These are phyloP conservation scores for Hemaris fuciformis DNA, from an alignment of 2,888 invertebrate genomes.

Conservation along the genomic window DNA sequence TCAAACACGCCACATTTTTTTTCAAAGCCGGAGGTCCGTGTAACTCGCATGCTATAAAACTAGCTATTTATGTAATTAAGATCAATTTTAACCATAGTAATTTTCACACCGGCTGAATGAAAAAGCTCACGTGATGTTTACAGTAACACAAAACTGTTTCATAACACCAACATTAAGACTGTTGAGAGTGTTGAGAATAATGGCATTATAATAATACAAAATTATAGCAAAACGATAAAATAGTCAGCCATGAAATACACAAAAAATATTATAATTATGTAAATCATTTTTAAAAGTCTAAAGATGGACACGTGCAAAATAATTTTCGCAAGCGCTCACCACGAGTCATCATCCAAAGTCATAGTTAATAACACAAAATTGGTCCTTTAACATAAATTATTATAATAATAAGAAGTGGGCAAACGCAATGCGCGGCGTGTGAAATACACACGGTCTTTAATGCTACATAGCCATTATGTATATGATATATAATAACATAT, in stretches of 20 bases:
- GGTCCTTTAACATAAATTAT: slow-evolving; percentile 70
- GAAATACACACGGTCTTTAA: background rate
- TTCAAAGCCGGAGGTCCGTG: background rate
- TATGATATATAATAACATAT: background rate
- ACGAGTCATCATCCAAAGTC: slow-evolving; percentile 52
- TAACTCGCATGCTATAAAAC: background rate
- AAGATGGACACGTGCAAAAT: slow-evolving; percentile 24
- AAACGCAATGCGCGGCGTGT: background rate
- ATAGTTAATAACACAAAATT: slow-evolving; percentile 67
- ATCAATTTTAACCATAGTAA: slow-evolving; percentile 1
- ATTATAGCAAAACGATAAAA: slow-evolving; percentile 11
- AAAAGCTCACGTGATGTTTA: background rate
- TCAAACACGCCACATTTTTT: background rate
- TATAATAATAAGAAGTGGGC: slow-evolving; percentile 31
- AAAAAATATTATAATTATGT: slow-evolving; percentile 13
- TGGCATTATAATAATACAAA: slow-evolving; percentile 10
- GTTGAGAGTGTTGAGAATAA: background rate
- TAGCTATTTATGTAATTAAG: background rate
- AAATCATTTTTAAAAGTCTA: slow-evolving; percentile 18
- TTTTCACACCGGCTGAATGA: background rate
- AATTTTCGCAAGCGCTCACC: slow-evolving; percentile 49
- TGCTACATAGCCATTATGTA: background rate
- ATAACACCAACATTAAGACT: background rate
- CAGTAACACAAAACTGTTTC: background rate
- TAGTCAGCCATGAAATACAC: background rate